phyloP scores from a whole-genome alignment of 2,797 vertebrate species.

The Anomalospiza imberbis region DNA sequence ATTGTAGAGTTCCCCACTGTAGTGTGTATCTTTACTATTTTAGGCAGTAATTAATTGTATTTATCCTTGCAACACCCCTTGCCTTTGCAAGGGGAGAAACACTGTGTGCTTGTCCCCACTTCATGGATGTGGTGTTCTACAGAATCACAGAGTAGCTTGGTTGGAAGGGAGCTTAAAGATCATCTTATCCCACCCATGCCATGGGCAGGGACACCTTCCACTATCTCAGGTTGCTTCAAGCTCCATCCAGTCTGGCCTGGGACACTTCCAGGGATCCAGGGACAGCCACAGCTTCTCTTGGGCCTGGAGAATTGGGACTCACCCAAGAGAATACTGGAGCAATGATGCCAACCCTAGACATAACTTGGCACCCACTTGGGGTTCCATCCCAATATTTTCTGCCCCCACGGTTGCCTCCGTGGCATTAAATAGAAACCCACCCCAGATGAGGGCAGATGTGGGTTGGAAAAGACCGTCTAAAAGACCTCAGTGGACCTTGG shows the following conservation, averaged over 20 bases:
- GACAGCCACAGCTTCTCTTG: background rate
- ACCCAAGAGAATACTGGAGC: background rate
- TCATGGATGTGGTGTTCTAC: rapidly evolving
- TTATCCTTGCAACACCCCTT: background rate
- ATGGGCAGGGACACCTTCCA: background rate
- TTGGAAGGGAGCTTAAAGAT: background rate
- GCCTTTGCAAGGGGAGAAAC: background rate
- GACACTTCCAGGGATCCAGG: background rate
- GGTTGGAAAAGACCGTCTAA: background rate
- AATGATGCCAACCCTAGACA: background rate
- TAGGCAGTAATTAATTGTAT: background rate
- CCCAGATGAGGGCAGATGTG: background rate
- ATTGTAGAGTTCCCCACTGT: background rate
- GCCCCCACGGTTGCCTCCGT: rapidly evolving
- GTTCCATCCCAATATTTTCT: background rate
- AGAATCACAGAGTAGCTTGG: background rate
- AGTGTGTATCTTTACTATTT: background rate
- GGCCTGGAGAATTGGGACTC: background rate
- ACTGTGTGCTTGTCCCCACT: background rate
- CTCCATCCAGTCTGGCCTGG: background rate
- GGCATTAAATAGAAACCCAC: background rate
- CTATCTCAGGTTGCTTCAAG: background rate
- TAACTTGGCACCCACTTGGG: rapidly evolving
- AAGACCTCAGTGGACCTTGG: no score
- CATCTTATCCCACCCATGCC: no score